Evolutionary conservation across 2,113 vertebrate genomes (phyloP).

Genomic region (Corythaixoides concolor): DNA sequence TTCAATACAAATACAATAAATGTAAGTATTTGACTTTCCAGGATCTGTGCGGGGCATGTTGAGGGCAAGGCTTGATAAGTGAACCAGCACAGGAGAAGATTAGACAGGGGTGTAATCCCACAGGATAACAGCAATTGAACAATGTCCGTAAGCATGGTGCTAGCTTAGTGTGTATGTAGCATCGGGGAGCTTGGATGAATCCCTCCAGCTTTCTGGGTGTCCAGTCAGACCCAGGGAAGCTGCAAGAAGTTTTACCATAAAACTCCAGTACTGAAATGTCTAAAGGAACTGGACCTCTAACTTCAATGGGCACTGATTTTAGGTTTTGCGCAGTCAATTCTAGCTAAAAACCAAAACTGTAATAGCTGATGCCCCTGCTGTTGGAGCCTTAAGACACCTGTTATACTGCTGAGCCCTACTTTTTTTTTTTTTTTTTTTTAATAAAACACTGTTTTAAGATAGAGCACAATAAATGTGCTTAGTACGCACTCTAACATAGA

Average conservation of each 20-base stretch:
- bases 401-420: slow-evolving; percentile 21
- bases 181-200: neutral
- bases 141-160: neutral
- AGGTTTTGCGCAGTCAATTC: neutral
- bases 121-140: slow-evolving; percentile 42
- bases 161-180: neutral
- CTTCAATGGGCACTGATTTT: neutral
- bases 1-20: neutral
- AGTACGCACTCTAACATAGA: slow-evolving; percentile 98
- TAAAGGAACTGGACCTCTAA: neutral
- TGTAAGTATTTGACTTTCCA: neutral
- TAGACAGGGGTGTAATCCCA: neutral
- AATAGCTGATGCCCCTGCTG: neutral
- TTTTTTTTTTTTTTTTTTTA: slow-evolving; percentile 15
- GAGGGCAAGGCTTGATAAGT: neutral
- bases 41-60: neutral
- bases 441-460: slow-evolving; percentile 74
- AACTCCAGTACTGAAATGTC: slow-evolving; percentile 11
- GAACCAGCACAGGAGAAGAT: neutral
- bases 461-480: slow-evolving; percentile 90
- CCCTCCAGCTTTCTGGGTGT: neutral
- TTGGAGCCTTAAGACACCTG: slow-evolving; percentile 26
- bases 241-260: neutral
- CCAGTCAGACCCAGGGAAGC: slow-evolving; percentile 12
- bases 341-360: neutral